Conservation (phyloP, 2,113 vertebrate species). For the Petaurus breviceps region DNA sequence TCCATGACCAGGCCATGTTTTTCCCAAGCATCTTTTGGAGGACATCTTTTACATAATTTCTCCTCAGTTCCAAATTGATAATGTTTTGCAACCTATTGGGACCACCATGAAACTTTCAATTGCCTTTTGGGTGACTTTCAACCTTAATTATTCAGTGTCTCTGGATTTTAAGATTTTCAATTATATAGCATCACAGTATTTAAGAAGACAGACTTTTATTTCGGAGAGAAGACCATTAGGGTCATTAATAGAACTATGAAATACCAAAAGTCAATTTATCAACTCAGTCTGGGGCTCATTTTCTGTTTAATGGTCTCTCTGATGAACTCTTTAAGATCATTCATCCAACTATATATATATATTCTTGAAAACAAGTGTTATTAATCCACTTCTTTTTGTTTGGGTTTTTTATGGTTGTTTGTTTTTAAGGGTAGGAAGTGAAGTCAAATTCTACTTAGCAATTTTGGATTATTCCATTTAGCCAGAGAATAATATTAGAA, state of each 20-base stretch:
- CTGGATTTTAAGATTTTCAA: too few relatives aligned
- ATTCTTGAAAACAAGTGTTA: conserved; percentile 32
- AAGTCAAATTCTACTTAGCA: background rate
- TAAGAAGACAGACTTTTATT: background rate
- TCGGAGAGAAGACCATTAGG: too few relatives aligned
- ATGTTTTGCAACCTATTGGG: too few relatives aligned
- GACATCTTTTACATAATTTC: too few relatives aligned
- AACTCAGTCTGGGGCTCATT: background rate
- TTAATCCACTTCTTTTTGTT: background rate
- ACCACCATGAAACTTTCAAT: too few relatives aligned
- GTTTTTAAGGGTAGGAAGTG: background rate
- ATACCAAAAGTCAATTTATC: background rate
- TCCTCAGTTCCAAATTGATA: too few relatives aligned
- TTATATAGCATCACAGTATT: too few relatives aligned
- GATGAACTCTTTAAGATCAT: background rate
- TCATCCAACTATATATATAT: background rate
- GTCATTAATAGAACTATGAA: background rate
- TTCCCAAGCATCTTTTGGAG: too few relatives aligned
- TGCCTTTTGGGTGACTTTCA: too few relatives aligned
- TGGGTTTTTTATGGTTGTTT: background rate
- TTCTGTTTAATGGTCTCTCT: background rate
- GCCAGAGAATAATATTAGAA: background rate
- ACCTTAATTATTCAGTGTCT: too few relatives aligned
- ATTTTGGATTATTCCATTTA: background rate
- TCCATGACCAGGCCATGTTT: too few relatives aligned